Evolutionary conservation across 2,113 vertebrate genomes (phyloP).

Genomic region (Indicator indicator): DNA sequence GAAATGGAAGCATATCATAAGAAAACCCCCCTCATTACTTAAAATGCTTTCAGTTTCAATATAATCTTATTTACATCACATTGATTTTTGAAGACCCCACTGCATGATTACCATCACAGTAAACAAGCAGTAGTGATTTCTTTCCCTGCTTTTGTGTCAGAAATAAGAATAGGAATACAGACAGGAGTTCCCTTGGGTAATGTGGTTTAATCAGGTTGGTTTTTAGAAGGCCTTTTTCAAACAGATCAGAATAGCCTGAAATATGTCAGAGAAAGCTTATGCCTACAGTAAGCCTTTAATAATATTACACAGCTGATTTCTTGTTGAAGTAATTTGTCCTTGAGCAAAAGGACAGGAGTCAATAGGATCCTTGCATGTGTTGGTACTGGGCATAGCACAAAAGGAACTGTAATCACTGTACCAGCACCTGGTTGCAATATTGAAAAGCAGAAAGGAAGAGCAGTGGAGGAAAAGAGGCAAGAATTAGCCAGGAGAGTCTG

Average conservation of each 20-base stretch:
- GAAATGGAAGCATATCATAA: not conserved
- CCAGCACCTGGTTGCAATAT: not conserved
- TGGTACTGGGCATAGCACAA: not conserved
- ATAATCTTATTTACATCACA: not conserved
- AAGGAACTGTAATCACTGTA: not conserved
- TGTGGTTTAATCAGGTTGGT: constrained; percentile 16
- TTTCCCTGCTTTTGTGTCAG: not conserved
- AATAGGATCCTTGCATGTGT: not conserved
- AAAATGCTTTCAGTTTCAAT: not conserved
- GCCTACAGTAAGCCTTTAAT: constrained; percentile 19
- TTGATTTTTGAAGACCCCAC: not conserved
- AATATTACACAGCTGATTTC: constrained; percentile 40
- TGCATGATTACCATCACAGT: not conserved
- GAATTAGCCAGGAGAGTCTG: not conserved
- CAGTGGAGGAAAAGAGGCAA: not conserved
- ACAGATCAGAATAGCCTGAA: constrained; percentile 52
- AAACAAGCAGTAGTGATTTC: constrained; percentile 14
- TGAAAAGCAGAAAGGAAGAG: not conserved
- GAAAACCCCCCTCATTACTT: not conserved
- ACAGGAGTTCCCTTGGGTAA: not conserved
- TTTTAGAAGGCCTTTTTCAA: constrained; percentile 56
- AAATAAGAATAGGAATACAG: constrained; percentile 42
- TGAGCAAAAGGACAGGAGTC: constrained; percentile 3
- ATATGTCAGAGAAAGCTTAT: constrained; percentile 1
- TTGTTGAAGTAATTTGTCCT: constrained; percentile 30